Base-by-base conservation (phyloP, 2,797 vertebrate genomes). In the Enteromius trimaculatus region DNA sequence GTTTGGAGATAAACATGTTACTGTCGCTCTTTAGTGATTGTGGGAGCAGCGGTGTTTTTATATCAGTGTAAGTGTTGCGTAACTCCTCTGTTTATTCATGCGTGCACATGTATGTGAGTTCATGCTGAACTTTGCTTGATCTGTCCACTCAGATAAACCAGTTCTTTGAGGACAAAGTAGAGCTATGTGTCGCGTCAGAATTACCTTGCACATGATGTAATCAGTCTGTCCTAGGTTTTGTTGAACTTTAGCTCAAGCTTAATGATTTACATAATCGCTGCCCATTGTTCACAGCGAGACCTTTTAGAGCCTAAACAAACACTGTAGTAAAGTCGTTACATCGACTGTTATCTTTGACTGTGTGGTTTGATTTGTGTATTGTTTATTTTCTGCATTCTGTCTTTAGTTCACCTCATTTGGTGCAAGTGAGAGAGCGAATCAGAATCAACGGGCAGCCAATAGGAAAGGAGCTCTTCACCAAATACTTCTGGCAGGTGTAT, bases 401-500 rank as follows among this genome's bases (percentile, higher is more conserved):
- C 10, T 29, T 4, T 77, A 99, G 98, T 90, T 99, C 98, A 51
- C 98, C 98, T 26, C 98, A 99, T 90, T 90, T 99, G 87, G 97
- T 99, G 13, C 96, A 99, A 92, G 98, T 99, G 49, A 95, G 97
- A 0, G 98, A 99, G 91, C 93, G 98, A 90, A 99, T 99, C 85
- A 94, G 97, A 29, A 97, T 99, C 89, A 95, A 99, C 0, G 98
- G 98, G 31, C 94, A 95, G 91, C 97, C 97, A 29, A 96, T 99
- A 86, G 95, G 95, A 83, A 96, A 95, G 13, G 96, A 98, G 42
- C 95, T 96, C 49, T 99, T 99, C 90, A 96, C 95, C 82, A 97
- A 98, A 86, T 96, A 99, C 90, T 99, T 99, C 91, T 99, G 98
- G 98, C 94, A 94, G 80, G 94, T 99, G 78, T 99, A 97, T 53